These are phyloP conservation scores for Neodiprion fabricii DNA, from an alignment of 1,140 invertebrate genomes.

Conservation along the genomic window DNA sequence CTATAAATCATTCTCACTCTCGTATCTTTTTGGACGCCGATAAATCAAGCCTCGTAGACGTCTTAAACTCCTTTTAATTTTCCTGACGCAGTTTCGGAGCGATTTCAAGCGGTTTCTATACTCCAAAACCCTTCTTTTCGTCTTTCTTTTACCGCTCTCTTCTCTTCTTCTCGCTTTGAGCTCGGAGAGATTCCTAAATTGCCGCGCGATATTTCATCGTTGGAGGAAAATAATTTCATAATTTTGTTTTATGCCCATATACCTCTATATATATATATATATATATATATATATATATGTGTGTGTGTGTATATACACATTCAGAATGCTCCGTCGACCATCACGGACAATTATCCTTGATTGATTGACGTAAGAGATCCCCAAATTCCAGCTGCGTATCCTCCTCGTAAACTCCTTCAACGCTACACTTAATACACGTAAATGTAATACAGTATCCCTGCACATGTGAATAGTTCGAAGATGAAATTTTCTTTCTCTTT, in stretches of 20 bases:
- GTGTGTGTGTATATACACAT: neutral
- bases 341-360: conserved; percentile 7
- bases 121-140: neutral
- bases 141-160: too few species aligned
- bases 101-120: conserved; percentile 7
- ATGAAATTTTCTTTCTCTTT: too few species aligned
- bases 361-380: neutral
- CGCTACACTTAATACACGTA: too few species aligned
- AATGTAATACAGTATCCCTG: too few species aligned
- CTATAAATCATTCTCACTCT: conserved; percentile 4
- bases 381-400: neutral
- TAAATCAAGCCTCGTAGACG: conserved; percentile 7
- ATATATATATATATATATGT: too few species aligned
- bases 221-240: conserved; percentile 6
- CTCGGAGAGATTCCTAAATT: neutral
- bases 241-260: neutral
- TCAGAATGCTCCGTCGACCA: neutral
- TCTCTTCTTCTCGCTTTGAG: too few species aligned
- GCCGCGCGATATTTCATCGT: conserved; percentile 6
- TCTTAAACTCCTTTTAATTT: conserved; percentile 8
- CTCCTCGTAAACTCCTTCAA: neutral
- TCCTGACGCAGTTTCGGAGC: conserved; percentile 1
- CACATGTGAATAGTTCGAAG: too few species aligned
- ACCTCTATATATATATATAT: too few species aligned
- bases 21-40: conserved; percentile 1